These are phyloP conservation scores for Apamea sordens DNA, from an alignment of 2,888 invertebrate genomes.

Conservation along the genomic window DNA sequence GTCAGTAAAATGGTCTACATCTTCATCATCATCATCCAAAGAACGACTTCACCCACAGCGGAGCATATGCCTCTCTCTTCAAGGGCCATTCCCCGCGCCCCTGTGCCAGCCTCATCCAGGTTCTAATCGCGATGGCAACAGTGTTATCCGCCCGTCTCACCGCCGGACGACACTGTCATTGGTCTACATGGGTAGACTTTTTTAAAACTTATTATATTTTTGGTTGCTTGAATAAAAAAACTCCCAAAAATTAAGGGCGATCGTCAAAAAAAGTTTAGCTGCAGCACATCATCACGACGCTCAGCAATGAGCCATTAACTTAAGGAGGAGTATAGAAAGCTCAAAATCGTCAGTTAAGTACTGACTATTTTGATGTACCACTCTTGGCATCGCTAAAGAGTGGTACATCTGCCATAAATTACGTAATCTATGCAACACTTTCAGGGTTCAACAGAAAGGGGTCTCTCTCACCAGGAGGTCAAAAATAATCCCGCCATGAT, in stretches of 20 bases:
- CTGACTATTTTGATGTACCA: neutral
- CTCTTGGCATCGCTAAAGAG: neutral
- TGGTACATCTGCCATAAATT: constrained; percentile 41
- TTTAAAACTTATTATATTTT: neutral
- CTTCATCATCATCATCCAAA: no score
- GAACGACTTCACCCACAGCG: no score
- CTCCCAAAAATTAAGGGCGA: neutral
- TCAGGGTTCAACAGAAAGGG: constrained; percentile 74
- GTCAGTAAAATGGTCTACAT: no score
- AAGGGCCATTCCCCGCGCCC: no score
- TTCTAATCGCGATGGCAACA: no score
- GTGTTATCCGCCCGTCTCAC: no score
- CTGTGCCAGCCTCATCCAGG: no score
- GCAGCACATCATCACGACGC: no score
- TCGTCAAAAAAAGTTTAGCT: neutral
- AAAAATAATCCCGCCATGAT: constrained; percentile 80
- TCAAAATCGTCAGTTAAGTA: neutral
- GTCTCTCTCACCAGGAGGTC: constrained; percentile 79
- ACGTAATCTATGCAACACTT: constrained; percentile 51
- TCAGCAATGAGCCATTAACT: neutral
- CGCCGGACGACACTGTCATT: no score
- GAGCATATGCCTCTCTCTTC: no score
- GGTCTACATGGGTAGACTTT: no score
- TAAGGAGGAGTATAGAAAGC: accelerated
- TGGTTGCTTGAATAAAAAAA: no score